These are phyloP conservation scores for Ptilodon capucinus DNA, from an alignment of 2,888 invertebrate genomes.

Conservation along the genomic window DNA sequence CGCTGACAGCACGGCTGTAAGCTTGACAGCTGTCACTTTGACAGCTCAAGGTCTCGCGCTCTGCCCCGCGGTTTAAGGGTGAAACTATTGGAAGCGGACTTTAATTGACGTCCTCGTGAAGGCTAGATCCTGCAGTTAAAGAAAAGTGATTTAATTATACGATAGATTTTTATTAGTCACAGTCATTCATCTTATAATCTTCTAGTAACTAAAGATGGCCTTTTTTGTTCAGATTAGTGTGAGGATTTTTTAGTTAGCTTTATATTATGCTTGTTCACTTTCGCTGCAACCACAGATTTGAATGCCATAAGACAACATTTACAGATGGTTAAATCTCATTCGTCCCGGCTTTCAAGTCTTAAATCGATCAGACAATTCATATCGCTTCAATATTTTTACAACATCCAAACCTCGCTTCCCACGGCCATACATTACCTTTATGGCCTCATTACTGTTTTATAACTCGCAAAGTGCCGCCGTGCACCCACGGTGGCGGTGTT, in stretches of 20 bases:
- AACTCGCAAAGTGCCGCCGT: conserved; percentile 23
- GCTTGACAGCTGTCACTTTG: conserved; percentile 48
- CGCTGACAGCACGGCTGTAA: conserved; percentile 50
- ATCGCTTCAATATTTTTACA: neutral
- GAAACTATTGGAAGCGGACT: conserved; percentile 21
- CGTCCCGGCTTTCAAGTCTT: neutral
- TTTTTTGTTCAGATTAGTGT: too few species aligned
- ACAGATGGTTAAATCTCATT: too few species aligned
- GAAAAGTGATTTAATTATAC: neutral
- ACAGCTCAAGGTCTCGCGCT: conserved; percentile 56
- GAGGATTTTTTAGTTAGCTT: too few species aligned
- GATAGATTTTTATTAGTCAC: too few species aligned
- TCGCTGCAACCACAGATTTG: too few species aligned
- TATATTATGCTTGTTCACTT: too few species aligned
- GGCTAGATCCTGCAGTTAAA: neutral
- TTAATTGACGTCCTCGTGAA: conserved; percentile 25
- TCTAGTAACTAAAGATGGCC: too few species aligned
- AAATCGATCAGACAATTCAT: conserved; percentile 5
- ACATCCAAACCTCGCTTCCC: conserved; percentile 26
- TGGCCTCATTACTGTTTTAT: conserved; percentile 27
- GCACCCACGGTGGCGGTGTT: conserved; percentile 20
- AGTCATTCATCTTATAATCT: too few species aligned
- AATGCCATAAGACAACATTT: too few species aligned
- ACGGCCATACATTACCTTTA: conserved; percentile 32
- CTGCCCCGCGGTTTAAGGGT: conserved; percentile 37